A percentile compares a stretch with the other conserved stretches of the same genome.
These are phyloP conservation scores for Nudaria mundana DNA, from an alignment of 2,888 invertebrate genomes.

Conservation along the genomic window DNA sequence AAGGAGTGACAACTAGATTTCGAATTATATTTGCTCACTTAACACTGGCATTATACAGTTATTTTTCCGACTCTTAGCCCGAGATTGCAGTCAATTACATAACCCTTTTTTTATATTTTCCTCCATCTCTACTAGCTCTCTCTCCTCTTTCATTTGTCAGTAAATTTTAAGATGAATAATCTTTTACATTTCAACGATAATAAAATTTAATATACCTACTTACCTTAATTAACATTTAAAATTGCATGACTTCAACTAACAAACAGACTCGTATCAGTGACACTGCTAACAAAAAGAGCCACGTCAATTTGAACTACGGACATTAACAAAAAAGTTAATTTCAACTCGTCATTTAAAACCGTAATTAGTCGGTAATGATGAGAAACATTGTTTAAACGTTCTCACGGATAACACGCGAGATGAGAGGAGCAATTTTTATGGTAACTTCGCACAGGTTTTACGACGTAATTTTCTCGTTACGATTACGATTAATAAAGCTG, in stretches of 20 bases:
- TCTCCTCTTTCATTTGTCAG: no score
- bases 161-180: no score
- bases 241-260: background rate
- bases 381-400: constrained; percentile 47
- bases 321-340: constrained; percentile 45
- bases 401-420: constrained; percentile 45
- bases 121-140: no score
- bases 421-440: constrained; percentile 31
- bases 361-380: constrained; percentile 48
- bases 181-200: no score
- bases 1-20: no score
- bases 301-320: constrained; percentile 27
- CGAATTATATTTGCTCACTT: no score
- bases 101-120: no score
- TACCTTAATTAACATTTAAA: no score
- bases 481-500: constrained; percentile 18
- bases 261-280: background rate
- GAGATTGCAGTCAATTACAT: no score
- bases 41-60: no score
- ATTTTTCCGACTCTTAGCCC: no score
- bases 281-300: constrained; percentile 15
- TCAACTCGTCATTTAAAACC: constrained; percentile 48
- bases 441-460: constrained; percentile 30
- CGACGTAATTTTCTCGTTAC: constrained; percentile 33
- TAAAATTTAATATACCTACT: no score